Evolutionary conservation across 2,797 vertebrate genomes (phyloP).

Genomic region (Botia almorhae): DNA sequence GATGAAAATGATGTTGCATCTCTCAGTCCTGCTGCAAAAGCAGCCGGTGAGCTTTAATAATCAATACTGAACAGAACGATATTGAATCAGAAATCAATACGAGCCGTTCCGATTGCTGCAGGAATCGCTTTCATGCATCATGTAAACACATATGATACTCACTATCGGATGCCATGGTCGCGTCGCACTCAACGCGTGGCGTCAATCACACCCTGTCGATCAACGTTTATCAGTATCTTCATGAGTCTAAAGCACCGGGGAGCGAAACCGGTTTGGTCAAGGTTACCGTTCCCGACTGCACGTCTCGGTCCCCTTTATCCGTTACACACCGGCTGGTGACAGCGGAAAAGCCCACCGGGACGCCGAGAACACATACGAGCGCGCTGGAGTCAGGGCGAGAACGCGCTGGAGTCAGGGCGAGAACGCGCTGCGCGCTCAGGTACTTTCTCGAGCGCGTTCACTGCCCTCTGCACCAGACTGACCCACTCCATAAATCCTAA

Average conservation of each 20-base stretch:
- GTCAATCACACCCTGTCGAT: constrained; percentile 27
- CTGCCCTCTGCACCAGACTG: background rate
- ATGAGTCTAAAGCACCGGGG: background rate
- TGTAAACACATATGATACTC: constrained; percentile 69
- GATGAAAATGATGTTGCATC: background rate
- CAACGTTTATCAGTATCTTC: constrained; percentile 9
- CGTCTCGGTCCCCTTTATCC: background rate
- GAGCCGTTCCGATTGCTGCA: background rate
- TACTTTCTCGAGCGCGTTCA: constrained; percentile 13
- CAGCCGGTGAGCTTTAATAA: background rate
- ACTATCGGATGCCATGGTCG: constrained; percentile 84
- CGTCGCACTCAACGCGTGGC: constrained; percentile 27
- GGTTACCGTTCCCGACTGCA: background rate
- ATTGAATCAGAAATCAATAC: background rate
- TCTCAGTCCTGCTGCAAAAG: background rate
- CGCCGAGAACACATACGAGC: background rate
- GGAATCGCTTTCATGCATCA: constrained; percentile 22
- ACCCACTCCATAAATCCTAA: background rate
- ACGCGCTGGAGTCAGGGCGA: constrained; percentile 22
- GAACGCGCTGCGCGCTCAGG: constrained; percentile 40
- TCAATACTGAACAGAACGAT: background rate
- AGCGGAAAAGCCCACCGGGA: background rate
- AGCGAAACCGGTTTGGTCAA: background rate
- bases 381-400: background rate
- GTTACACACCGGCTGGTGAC: background rate